A percentile compares a stretch with the other conserved stretches of the same genome.
Conservation (phyloP, 2,888 invertebrate species). For the Pseudococcus jackbeardsleyi region DNA sequence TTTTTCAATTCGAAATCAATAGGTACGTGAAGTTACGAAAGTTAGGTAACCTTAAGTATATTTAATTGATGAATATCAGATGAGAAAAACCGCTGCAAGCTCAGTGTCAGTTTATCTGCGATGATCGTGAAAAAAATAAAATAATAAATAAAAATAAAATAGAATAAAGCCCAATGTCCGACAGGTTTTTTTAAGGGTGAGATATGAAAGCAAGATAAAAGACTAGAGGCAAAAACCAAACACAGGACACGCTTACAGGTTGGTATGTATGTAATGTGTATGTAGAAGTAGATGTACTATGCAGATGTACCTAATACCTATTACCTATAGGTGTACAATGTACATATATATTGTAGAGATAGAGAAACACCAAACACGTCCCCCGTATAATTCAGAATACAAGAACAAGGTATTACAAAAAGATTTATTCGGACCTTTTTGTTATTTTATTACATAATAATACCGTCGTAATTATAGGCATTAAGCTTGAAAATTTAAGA, state of each 20-base stretch:
- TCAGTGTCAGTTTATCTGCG: conserved; percentile 32
- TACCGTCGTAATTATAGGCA: conserved; percentile 46
- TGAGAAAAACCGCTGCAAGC: conserved; percentile 45
- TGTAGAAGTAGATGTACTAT: too few relatives aligned
- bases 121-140: conserved; percentile 26
- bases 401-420: conserved; percentile 54
- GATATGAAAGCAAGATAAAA: conserved; percentile 56
- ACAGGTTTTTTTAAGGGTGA: conserved; percentile 51
- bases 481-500: conserved; percentile 45
- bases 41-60: too few relatives aligned
- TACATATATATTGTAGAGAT: neutral
- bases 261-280: too few relatives aligned
- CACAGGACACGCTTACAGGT: conserved; percentile 48
- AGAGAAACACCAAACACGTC: conserved; percentile 34
- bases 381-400: conserved; percentile 1
- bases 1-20: conserved; percentile 23
- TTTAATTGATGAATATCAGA: conserved; percentile 48
- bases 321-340: neutral
- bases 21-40: conserved; percentile 12
- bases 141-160: too few relatives aligned
- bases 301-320: too few relatives aligned
- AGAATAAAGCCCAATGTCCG: conserved; percentile 33
- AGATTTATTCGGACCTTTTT: conserved; percentile 55
- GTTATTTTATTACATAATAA: conserved; percentile 55
- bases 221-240: conserved; percentile 48